Evolutionary conservation across 1,140 invertebrate species (phyloP), one percentile per base, ranked within the genome.

Genomic region (Maconellicoccus hirsutus): DNA sequence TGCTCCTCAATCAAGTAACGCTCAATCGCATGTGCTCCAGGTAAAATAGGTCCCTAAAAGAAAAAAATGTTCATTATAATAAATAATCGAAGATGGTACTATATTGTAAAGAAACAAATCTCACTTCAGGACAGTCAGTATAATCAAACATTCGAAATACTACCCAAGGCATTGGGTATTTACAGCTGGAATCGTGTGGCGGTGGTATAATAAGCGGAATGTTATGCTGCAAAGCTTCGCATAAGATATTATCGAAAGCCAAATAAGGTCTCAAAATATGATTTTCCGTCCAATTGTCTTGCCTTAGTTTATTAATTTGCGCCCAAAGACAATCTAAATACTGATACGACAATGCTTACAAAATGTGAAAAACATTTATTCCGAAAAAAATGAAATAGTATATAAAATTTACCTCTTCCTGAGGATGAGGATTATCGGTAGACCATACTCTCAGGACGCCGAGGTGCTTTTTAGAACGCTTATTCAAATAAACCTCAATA

Each of bases 1-100:
- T 99, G 95, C 79, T 98, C 95, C 81, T 99, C 98, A 77, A 99
- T 97, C 0, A 99, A 82, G 80, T 96, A 99, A 75, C 97, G 84
- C 80, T 99, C 98, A 73, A 99, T 98, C 0, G 96, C 93, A 82
- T 98, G 95, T 70, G 92, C 91, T 27, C 94, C 96, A 0, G 97
- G 96, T 52, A 99, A 81, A 39, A 90, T 86, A 1, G 89, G 89
- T 0, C 89, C 82, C 77, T 83, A 66, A 70, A 72, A 69, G 70
- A 39, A 33, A 39, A 29, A 38, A 72, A 69, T 12, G 70, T 69
- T 25, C 29, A 22, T 27, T 8, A 26, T 26, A 16, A 39, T 10
- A 8, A 70, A 72, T 26, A 59, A 63, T 63, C 10, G 1, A 12
- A 42, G 29, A 19, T n/a, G 22, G 39, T 33, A 29, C 26, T 38